Evolutionary conservation across 2,797 vertebrate genomes (phyloP), one percentile per base, ranked within the genome.

Genomic region (Hipposideros larvatus): DNA sequence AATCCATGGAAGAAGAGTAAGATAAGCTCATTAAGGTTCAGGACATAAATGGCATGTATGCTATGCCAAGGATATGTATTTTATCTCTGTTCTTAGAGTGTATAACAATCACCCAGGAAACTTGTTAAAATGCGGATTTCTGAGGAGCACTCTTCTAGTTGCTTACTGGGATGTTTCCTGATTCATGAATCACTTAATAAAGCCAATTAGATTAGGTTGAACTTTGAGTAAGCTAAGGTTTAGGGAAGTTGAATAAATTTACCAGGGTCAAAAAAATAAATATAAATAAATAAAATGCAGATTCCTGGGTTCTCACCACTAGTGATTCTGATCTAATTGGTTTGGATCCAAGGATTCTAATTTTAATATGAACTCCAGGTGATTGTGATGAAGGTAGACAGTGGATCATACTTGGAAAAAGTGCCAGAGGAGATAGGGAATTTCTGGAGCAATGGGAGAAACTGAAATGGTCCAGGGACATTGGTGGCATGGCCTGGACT

Each of bases 341-440:
- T 79, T 71, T 91, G 66, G 46, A 90, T 75, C 19, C 59, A 93
- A 84, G 28, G n/a, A 59, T 0, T 77, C 22, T 63, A 31, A 70
- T 74, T 94, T 90, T 95, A 85, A 71, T 53, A 75, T 46, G 46
- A 34, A 11, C 34, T 75, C 37, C 48, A 46, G 68, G 71, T 87
- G 57, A 48, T 75, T 55, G 48, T 74, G 51, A 79, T 88, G 77
- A 88, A 91, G n/a, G 21, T 16, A 26, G 51, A 74, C 6, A 43
- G 41, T 48, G 34, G 41, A 19, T 59, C 10, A 51, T n/a, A 65
- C 68, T 86, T 93, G 59, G 55, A 75, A 89, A 85, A 89, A 43
- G 26, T 71, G 26, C 61, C 26, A 43, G 84, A 66, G 24, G 37
- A 77, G 16, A 55, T 31, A 43, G 22, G 70, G 24, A 70, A 55